Conservation (phyloP, 2,888 invertebrate genomes). For the Halocaridina rubra region DNA sequence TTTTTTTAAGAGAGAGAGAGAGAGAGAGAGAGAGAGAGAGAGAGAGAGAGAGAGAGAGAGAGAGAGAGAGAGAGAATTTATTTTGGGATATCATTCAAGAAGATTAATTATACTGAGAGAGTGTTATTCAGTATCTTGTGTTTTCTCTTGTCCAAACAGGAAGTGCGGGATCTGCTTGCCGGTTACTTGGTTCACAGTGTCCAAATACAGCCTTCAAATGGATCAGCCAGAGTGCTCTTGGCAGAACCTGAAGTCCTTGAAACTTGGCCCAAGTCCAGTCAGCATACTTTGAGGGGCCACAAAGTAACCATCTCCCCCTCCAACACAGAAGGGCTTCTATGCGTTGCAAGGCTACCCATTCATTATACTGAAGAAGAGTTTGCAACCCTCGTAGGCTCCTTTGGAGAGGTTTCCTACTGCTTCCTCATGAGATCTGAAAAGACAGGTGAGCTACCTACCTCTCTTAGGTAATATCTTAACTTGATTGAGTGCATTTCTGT, state of each 20-base stretch:
- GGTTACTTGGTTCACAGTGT: conserved; percentile 58
- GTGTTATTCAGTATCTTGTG: not conserved
- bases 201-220: conserved; percentile 40
- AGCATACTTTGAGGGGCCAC: conserved; percentile 56
- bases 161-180: conserved; percentile 50
- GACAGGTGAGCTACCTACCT: conserved; percentile 64
- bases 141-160: conserved; percentile 16
- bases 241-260: conserved; percentile 62
- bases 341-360: conserved; percentile 71
- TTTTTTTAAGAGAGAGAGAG: not conserved
- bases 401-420: conserved; percentile 70
- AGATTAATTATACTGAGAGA: not conserved
- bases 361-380: conserved; percentile 70
- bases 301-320: conserved; percentile 61
- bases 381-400: conserved; percentile 68
- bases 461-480: too few relatives aligned
- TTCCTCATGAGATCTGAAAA: conserved; percentile 70
- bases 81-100: too few relatives aligned
- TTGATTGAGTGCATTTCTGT: too few relatives aligned
- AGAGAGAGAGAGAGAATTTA: not conserved
- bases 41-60: not conserved
- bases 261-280: conserved; percentile 54
- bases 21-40: not conserved
- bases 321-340: conserved; percentile 66
- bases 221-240: conserved; percentile 57